Evolutionary conservation across 2,888 invertebrate genomes (phyloP), one percentile per base, ranked within the genome.

Genomic region (Leuctra nigra): DNA sequence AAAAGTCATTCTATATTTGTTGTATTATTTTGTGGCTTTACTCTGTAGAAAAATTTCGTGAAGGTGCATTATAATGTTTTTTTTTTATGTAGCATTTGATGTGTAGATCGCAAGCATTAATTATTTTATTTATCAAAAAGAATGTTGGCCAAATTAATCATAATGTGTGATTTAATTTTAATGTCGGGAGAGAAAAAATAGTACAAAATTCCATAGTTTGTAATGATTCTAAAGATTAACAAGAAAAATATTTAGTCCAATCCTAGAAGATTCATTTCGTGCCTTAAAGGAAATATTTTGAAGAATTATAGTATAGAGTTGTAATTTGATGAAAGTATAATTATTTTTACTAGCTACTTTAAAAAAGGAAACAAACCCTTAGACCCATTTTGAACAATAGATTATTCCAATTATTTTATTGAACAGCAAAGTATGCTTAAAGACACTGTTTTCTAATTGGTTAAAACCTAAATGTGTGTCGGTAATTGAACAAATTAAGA

Each of bases 151-250:
- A 50, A 50, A 50, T 50, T 50, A 33, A 50, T 50, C 16, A 18
- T 22, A 50, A 50, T 33, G 35, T 16, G 33, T 18, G 47, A 20
- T 50, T 50, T 35, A 35, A 35, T 14, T 50, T 47, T 18, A 20
- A 18, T 18, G n/a, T 35, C 11, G 16, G 50, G 50, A 33, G 33
- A 50, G 33, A 35, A 9, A 50, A 50, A 50, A 50, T 50, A 50
- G 50, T 50, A 50, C 50, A 50, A 50, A 50, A 50, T 50, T 50
- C 33, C 50, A 50, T 50, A 50, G 50, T 50, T 50, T 22, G 33
- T 50, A 47, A 47, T n/a, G 20, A 50, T 50, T 50, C 50, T 50
- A 50, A 50, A 50, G 29, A 35, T 33, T 33, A 18, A n/a, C n/a
- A n/a, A n/a, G 13, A 33, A 50, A 25, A 50, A 50, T 29, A 13